A percentile compares a stretch with the other conserved stretches of the same genome.
Evolutionary conservation across 2,113 vertebrate genomes (phyloP).

Genomic region (Nothoprocta perdicaria): DNA sequence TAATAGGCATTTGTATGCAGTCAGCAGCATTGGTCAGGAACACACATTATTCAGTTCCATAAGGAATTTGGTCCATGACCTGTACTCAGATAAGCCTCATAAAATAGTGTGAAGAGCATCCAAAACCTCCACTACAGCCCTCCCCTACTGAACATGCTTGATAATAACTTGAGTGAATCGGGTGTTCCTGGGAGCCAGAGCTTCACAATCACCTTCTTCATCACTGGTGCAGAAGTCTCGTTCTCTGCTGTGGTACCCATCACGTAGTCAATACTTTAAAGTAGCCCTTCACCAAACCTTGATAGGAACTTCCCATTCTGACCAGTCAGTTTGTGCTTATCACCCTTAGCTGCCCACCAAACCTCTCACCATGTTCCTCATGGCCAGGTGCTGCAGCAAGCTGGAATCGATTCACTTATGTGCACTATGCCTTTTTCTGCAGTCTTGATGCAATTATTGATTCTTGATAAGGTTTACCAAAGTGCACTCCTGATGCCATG

Average conservation of each 20-base stretch:
- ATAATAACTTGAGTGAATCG: background rate
- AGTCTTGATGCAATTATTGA: background rate
- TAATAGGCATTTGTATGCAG: background rate
- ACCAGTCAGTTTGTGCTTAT: background rate
- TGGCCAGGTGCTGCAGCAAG: background rate
- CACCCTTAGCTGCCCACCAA: background rate
- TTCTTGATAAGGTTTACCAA: background rate
- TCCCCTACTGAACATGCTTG: rapidly evolving
- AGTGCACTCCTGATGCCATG: background rate
- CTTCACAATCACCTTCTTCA: background rate
- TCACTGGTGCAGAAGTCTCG: background rate
- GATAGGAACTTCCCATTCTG: background rate
- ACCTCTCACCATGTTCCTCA: background rate
- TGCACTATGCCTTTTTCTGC: background rate
- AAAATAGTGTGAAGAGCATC: too few relatives aligned
- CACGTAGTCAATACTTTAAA: background rate
- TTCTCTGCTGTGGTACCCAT: background rate
- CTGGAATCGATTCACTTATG: background rate
- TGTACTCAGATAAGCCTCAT: background rate
- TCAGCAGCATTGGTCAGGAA: background rate
- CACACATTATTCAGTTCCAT: background rate
- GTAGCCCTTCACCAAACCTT: background rate
- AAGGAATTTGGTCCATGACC: background rate
- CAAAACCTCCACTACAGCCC: background rate
- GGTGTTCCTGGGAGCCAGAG: background rate